Conservation (phyloP, 2,888 invertebrate genomes). For the Troglohyphantes excavatus region DNA sequence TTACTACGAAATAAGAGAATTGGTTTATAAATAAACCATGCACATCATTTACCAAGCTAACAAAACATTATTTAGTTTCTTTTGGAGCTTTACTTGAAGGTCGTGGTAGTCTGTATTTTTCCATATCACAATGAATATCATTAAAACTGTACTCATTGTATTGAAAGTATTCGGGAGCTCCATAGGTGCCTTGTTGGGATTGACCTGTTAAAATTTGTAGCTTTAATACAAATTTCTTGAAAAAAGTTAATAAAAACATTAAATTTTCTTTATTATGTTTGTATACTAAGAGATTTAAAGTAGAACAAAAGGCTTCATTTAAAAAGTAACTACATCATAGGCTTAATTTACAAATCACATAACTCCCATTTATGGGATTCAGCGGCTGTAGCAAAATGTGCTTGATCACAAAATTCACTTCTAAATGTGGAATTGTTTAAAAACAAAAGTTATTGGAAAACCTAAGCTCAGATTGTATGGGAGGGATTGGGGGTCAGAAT, state of each 20-base stretch:
- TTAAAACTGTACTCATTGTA: slow-evolving; percentile 90
- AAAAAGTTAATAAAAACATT: background rate
- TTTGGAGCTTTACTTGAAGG: slow-evolving; percentile 83
- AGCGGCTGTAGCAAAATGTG: too few species aligned
- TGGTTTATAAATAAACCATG: too few species aligned
- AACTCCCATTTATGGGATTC: too few species aligned
- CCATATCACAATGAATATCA: slow-evolving; percentile 93
- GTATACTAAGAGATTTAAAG: background rate
- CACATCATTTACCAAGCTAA: background rate
- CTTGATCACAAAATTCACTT: too few species aligned
- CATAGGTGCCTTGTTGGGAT: slow-evolving; percentile 86
- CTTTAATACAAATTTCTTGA: background rate
- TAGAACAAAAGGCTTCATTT: background rate
- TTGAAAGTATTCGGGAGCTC: slow-evolving; percentile 92
- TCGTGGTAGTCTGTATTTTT: slow-evolving; percentile 89
- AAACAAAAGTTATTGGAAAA: too few species aligned
- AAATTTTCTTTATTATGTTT: background rate
- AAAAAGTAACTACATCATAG: background rate
- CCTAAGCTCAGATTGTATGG: too few species aligned
- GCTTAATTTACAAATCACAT: background rate
- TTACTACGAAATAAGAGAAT: too few species aligned
- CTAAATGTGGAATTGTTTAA: too few species aligned
- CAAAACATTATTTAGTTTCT: slow-evolving; percentile 5
- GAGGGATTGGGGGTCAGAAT: too few species aligned
- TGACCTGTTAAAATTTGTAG: slow-evolving; percentile 20